Percentiles rank a stretch among this genome's conserved stretches.
Evolutionary conservation across 2,113 vertebrate genomes (phyloP).

Genomic region (Castor canadensis): DNA sequence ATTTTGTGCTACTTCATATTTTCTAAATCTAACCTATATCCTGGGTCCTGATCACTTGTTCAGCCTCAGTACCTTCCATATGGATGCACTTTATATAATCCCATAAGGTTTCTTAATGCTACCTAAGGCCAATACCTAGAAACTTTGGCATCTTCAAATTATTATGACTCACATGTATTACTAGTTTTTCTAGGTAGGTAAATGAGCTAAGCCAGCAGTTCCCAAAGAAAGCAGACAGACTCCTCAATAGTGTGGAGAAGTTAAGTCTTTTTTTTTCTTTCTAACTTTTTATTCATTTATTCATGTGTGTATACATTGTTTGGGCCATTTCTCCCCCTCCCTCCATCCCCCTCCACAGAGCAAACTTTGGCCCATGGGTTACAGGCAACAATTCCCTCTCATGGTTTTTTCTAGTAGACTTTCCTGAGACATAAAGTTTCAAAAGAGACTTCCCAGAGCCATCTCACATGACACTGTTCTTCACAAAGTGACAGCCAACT

Average conservation of each 20-base stretch:
- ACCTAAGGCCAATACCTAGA: not conserved
- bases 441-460: not conserved
- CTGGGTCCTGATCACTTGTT: not conserved
- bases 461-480: not conserved
- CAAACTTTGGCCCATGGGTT: not conserved
- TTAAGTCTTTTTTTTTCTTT: no score
- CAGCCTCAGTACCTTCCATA: not conserved
- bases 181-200: not conserved
- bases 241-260: not conserved
- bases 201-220: not conserved
- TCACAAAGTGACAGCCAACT: not conserved
- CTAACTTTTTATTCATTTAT: no score
- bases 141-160: not conserved
- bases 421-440: not conserved
- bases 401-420: not conserved
- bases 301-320: no score
- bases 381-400: not conserved
- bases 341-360: no score
- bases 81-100: not conserved
- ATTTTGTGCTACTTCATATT: not conserved
- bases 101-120: not conserved
- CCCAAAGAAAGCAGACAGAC: not conserved
- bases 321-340: no score
- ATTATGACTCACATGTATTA: not conserved
- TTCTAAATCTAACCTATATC: not conserved